Evolutionary conservation across 1,140 invertebrate genomes (phyloP).

Genomic region (Platyura marginata): DNA sequence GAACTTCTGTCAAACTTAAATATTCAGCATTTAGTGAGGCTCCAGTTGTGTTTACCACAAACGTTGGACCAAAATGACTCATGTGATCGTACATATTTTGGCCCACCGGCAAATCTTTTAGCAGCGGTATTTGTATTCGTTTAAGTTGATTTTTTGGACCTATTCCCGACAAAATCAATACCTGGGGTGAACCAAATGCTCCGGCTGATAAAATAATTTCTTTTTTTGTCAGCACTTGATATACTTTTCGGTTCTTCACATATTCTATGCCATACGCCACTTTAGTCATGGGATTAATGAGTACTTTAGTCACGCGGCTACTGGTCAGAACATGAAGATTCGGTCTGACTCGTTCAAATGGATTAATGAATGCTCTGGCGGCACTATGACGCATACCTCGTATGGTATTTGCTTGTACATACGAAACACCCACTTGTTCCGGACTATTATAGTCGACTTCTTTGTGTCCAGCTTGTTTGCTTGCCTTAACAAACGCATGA

Average conservation of each 20-base stretch:
- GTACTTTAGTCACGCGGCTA: slow-evolving; percentile 38
- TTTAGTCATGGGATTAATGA: slow-evolving; percentile 34
- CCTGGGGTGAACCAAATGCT: slow-evolving; percentile 57
- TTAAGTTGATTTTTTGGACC: slow-evolving; percentile 45
- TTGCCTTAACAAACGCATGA: slow-evolving; percentile 41
- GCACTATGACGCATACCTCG: slow-evolving; percentile 29
- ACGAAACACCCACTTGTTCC: slow-evolving; percentile 37
- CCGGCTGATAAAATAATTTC: slow-evolving; percentile 56
- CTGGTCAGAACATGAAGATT: slow-evolving; percentile 44
- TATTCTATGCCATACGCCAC: slow-evolving; percentile 44
- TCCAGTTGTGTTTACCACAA: slow-evolving; percentile 30
- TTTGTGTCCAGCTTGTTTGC: slow-evolving; percentile 33
- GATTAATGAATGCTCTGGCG: slow-evolving; percentile 37
- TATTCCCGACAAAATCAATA: slow-evolving; percentile 65
- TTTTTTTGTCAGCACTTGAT: slow-evolving; percentile 33
- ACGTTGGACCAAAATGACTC: slow-evolving; percentile 40
- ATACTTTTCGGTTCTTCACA: slow-evolving; percentile 23
- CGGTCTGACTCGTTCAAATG: slow-evolving; percentile 28
- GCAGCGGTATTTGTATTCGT: slow-evolving; percentile 40
- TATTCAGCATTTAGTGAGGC: slow-evolving; percentile 25
- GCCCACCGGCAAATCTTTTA: slow-evolving; percentile 49
- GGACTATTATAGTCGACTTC: slow-evolving; percentile 38
- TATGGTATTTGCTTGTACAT: slow-evolving; percentile 42
- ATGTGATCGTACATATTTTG: slow-evolving; percentile 55
- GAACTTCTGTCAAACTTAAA: slow-evolving; percentile 24